Base-by-base conservation (phyloP, 2,888 invertebrate genomes). In the Cheilosia soror region DNA sequence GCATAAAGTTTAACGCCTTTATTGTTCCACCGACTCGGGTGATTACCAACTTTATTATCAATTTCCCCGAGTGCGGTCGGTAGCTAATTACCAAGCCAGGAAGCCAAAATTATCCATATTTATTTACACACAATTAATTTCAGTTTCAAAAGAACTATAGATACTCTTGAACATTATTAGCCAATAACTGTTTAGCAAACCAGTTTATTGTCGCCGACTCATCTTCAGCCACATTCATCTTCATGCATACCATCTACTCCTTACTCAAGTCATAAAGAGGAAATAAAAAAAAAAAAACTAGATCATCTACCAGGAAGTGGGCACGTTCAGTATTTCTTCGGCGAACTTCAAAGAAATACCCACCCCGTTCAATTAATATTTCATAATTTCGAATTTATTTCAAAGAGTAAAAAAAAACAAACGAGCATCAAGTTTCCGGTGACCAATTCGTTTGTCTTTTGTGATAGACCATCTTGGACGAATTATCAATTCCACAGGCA, bases 401-500 rank as follows among this genome's bases (percentile, higher is more conserved):
- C 20, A 20, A 20, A 20, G 20, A 20, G 20, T 20, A 20, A 20
- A 20, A 20, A 20, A 2, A 20, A 2, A 20, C 20, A 20, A 20
- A 20, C 20, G 20, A 20, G 20, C 68, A 53, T 75, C 42, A 42
- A 49, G 69, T 75, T 75, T 79, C 73, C 83, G 79, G 75, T 58
- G 75, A 51, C 42, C 44, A 62, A 66, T 75, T 84, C 84, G 71
- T 84, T 75, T 49, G 53, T 65, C 3, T 20, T 20, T 13, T 29
- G 13, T 13, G 51, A 15, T 44, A 20, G 15, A 20, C 20, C 20
- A 49, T 31, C 37, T 37, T 20, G 25, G 40, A 51, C 47, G n/a
- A 47, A 84, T 84, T 84, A 71, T 49, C 31, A n/a, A 84, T 84
- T 84, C 80, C 27, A 2, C 27, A 15, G n/a, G 80, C 60, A 69